Conservation (phyloP, 2,113 vertebrate species). For the Odocoileus hemionus region DNA sequence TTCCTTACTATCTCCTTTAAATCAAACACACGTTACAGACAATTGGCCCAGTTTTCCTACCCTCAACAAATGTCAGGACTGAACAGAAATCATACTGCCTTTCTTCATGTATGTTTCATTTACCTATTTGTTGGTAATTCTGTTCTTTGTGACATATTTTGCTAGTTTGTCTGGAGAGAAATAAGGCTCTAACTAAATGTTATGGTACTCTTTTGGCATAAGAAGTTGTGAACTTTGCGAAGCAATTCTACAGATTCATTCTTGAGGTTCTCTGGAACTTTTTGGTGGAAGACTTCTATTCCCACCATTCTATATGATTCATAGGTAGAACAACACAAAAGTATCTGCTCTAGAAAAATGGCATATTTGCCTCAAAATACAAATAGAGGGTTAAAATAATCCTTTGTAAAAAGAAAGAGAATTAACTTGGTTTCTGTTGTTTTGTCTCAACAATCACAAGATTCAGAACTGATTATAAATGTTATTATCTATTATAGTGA, state of each 20-base stretch:
- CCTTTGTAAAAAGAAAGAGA: neutral
- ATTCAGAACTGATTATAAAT: neutral
- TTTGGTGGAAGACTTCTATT: neutral
- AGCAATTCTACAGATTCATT: neutral
- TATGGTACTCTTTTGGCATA: neutral
- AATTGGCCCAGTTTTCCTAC: neutral
- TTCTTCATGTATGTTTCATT: neutral
- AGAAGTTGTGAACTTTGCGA: neutral
- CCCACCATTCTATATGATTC: neutral
- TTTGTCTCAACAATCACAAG: neutral
- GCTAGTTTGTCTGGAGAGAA: neutral
- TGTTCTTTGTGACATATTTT: neutral
- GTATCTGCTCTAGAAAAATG: neutral
- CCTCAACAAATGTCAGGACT: neutral
- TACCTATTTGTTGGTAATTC: neutral
- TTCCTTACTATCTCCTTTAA: neutral
- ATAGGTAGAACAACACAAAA: neutral
- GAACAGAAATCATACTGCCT: neutral
- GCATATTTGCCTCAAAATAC: neutral
- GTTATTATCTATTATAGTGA: neutral
- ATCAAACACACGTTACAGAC: neutral
- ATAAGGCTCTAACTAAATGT: neutral
- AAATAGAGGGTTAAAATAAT: neutral
- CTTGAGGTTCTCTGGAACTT: neutral
- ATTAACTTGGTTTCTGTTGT: neutral